phyloP scores from a whole-genome alignment of 2,888 invertebrate genomes.

The Eretmocerus hayati region DNA sequence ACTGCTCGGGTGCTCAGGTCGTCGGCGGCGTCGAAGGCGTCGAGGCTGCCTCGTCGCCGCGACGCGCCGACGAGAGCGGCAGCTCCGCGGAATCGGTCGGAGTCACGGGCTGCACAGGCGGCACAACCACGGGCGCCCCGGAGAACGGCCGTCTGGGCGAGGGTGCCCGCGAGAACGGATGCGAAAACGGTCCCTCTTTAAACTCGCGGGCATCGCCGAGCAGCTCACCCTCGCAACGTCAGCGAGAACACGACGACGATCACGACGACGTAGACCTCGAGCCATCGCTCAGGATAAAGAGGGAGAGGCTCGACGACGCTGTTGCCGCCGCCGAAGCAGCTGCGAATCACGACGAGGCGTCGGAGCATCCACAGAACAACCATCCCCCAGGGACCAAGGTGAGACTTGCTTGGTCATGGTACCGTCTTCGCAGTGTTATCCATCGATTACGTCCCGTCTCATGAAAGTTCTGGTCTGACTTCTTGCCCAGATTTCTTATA shows the following conservation, averaged over 20 bases:
- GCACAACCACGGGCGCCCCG: conserved; percentile 4
- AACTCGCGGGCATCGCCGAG: conserved; percentile 5
- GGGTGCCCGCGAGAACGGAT: conserved; percentile 27
- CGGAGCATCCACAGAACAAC: no score
- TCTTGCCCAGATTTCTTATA: no score
- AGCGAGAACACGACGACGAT: conserved; percentile 22
- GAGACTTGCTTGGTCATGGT: no score
- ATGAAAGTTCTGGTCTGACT: no score
- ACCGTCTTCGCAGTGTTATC: no score
- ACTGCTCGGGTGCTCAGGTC: conserved; percentile 15
- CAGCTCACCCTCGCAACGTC: conserved; percentile 28
- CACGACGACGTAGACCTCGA: conserved; percentile 21
- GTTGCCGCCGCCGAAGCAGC: conserved; percentile 14
- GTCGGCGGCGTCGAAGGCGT: background rate
- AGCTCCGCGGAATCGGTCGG: no score
- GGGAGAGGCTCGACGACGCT: conserved; percentile 25
- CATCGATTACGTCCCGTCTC: no score
- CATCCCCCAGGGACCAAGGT: conserved; percentile 40
- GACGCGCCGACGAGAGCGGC: conserved; percentile 25
- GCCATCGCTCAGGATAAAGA: conserved; percentile 28
- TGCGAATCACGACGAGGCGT: no score
- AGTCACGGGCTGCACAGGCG: no score
- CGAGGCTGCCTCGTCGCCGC: conserved; percentile 10
- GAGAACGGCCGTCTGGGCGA: conserved; percentile 17
- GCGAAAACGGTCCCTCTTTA: conserved; percentile 12